phyloP scores from a whole-genome alignment of 1,140 invertebrate genomes.

The Cherax destructor region DNA sequence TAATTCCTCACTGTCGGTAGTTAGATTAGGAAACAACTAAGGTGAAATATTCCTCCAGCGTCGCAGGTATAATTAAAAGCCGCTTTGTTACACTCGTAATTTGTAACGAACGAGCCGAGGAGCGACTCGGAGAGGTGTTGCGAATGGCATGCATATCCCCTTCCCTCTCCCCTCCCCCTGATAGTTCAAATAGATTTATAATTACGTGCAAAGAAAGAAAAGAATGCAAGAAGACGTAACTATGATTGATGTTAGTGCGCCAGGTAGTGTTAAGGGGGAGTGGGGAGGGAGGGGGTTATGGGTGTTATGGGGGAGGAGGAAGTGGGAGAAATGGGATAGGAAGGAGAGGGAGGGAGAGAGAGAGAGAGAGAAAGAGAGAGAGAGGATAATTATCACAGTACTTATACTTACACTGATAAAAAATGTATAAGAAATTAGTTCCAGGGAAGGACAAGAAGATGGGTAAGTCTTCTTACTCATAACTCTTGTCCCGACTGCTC shows the following conservation, averaged over 20 bases:
- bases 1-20: neutral
- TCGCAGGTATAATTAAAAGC: neutral
- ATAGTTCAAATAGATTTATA: slow-evolving; percentile 21
- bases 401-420: too few species aligned
- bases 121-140: neutral
- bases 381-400: neutral
- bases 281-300: neutral
- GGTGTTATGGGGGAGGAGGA: too few species aligned
- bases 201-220: neutral
- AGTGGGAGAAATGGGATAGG: neutral
- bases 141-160: neutral
- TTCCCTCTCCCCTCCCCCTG: neutral
- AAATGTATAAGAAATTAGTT: too few species aligned
- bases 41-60: neutral
- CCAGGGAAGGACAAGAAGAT: too few species aligned
- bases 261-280: too few species aligned
- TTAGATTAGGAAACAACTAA: neutral
- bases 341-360: neutral
- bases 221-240: neutral
- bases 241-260: neutral
- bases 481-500: too few species aligned
- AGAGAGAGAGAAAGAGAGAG: too few species aligned
- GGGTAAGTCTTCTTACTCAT: too few species aligned
- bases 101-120: neutral
- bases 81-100: neutral